Percentiles rank a stretch among this genome's conserved stretches.
phyloP scores from a whole-genome alignment of 2,113 vertebrate species.

The Zosterops pallidus region DNA sequence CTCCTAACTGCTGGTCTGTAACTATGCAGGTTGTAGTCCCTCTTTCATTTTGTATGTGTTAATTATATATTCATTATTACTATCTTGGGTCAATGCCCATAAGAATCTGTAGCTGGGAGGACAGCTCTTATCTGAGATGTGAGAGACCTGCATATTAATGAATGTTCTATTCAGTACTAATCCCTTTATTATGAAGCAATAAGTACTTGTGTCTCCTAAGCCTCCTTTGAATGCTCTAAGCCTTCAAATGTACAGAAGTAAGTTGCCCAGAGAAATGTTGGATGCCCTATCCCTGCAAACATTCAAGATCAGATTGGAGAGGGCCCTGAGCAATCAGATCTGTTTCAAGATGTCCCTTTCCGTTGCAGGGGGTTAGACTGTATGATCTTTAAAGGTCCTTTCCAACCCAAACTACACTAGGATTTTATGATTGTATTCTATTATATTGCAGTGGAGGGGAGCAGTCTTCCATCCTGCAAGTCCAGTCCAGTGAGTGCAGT shows the following conservation, averaged over 20 bases:
- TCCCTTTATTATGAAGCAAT: not conserved
- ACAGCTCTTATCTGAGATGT: not conserved
- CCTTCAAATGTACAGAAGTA: not conserved
- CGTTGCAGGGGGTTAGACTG: not conserved
- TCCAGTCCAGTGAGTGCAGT: not conserved
- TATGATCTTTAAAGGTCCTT: rapidly evolving
- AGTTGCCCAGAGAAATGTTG: not conserved
- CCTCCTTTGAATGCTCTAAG: not conserved
- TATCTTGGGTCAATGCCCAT: not conserved
- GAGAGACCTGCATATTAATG: not conserved
- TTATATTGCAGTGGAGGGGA: not conserved
- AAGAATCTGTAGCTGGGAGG: not conserved
- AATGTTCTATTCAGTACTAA: not conserved
- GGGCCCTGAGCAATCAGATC: not conserved
- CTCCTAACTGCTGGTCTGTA: not conserved
- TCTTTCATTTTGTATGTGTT: not conserved
- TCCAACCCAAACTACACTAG: not conserved
- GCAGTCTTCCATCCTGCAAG: not conserved
- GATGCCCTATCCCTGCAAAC: not conserved
- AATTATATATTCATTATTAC: not conserved
- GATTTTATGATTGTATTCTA: not conserved
- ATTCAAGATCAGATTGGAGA: not conserved
- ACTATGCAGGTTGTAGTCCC: not conserved
- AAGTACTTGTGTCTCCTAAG: not conserved
- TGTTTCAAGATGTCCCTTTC: not conserved